Base-by-base conservation (phyloP, 1,140 invertebrate species). In the Meloidogyne chitwoodi region DNA sequence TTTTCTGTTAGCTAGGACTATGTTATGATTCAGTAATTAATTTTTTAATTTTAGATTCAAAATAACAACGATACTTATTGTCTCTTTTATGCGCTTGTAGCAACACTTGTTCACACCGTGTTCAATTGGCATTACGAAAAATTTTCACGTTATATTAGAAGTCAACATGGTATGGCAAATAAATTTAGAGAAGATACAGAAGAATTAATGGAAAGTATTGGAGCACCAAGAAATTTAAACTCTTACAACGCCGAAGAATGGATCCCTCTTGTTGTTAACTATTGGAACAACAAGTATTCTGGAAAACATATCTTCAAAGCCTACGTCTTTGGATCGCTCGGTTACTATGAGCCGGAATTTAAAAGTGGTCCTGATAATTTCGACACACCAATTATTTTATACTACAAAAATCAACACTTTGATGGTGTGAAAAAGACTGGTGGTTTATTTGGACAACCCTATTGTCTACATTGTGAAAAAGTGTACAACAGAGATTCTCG, bases 391-490 rank as follows among this genome's bases (percentile, higher is more conserved):
- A 69, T 69, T 0, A 14, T 61, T 44, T 64, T 73, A 3, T 73
- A 73, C 8, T 29, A 73, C 8, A 14, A 67, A 19, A 11, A 68
- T 8, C 2, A 29, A 4, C 71, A 73, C 38, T 73, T 64, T n/a
- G 71, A 73, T 70, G 71, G 56, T 2, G 56, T 73, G 27, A 14
- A 19, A n/a, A n/a, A 27, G 26, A 19, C 22, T 19, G 29, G 61
- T 38, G 64, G 64, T 16, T n/a, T 68, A 0, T 74, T 74, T 67
- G 64, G 31, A 19, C 71, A 56, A 24, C 56, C 38, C 4, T 74
- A 74, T 22, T 74, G 71, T 2, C 41, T 74, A n/a, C 5, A 16
- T 1, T 74, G 71, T n/a, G 71, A 74, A 22, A 44, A 26, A 5
- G 24, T 56, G 4, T 74, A 64, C 10, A 10, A 31, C 8, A 26